Evolutionary conservation across 2,797 vertebrate species (phyloP).

Genomic region (Mastacembelus armatus): DNA sequence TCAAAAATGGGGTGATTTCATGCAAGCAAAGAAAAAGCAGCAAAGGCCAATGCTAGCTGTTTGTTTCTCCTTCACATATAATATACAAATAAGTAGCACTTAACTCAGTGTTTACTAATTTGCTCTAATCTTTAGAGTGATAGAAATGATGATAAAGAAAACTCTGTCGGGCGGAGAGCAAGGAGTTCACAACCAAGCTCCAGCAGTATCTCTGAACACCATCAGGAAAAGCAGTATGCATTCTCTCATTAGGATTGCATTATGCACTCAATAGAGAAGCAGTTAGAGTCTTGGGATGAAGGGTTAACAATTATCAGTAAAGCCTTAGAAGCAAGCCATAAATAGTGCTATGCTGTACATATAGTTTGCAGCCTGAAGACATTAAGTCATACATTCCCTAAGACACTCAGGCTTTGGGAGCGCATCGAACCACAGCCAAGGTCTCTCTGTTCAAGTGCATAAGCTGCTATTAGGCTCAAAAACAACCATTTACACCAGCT

Average conservation of each 20-base stretch:
- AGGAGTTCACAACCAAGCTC: neutral
- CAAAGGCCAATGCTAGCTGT: constrained; percentile 41
- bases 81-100: constrained; percentile 33
- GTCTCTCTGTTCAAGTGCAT: too few relatives aligned
- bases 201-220: neutral
- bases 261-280: neutral
- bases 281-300: neutral
- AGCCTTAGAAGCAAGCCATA: too few relatives aligned
- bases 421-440: too few relatives aligned
- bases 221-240: neutral
- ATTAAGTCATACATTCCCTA: too few relatives aligned
- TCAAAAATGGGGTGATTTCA: constrained; percentile 68
- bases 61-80: constrained; percentile 30
- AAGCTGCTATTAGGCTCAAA: too few relatives aligned
- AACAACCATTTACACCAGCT: too few relatives aligned
- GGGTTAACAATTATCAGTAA: neutral
- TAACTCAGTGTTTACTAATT: constrained; percentile 48
- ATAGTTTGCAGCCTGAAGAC: too few relatives aligned
- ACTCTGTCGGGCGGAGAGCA: neutral
- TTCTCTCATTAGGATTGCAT: too few relatives aligned
- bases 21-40: constrained; percentile 52
- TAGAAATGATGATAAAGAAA: constrained; percentile 23
- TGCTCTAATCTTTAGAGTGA: constrained; percentile 12
- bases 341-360: too few relatives aligned
- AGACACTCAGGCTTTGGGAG: too few relatives aligned